These are phyloP conservation scores for Chaetogeoica ovagalla DNA, from an alignment of 2,888 invertebrate genomes.

Conservation along the genomic window DNA sequence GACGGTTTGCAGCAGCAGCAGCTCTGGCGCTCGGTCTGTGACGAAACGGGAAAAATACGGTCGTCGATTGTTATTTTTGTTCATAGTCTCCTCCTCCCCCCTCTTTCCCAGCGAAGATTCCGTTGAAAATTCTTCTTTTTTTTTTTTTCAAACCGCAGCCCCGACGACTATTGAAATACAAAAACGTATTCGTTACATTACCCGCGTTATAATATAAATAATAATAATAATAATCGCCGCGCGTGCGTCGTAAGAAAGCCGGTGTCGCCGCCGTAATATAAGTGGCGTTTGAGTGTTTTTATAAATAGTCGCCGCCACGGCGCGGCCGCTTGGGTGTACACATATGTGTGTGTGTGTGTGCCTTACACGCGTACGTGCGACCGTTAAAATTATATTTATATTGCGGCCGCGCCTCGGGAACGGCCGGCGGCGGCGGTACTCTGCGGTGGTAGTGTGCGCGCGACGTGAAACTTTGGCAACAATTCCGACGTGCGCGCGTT, in stretches of 20 bases:
- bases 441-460: not conserved
- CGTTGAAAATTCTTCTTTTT: no score
- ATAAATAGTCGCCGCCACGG: constrained; percentile 38
- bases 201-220: not conserved
- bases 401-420: not conserved
- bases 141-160: no score
- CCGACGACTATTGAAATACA: no score
- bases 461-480: constrained; percentile 51
- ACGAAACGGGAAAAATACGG: no score
- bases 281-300: constrained; percentile 45
- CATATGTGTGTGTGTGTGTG: not conserved
- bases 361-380: not conserved
- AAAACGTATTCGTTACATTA: no score
- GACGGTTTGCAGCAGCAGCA: no score
- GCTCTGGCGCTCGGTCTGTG: no score
- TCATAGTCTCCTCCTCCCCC: no score
- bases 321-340: not conserved
- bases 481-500: constrained; percentile 26
- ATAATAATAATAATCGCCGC: not conserved
- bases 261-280: not conserved
- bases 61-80: no score
- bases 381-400: constrained; percentile 48
- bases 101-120: no score
- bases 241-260: not conserved
- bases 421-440: no score